Evolutionary conservation across 2,113 vertebrate genomes (phyloP), one percentile per base, ranked within the genome.

Genomic region (Scytalopus superciliaris): DNA sequence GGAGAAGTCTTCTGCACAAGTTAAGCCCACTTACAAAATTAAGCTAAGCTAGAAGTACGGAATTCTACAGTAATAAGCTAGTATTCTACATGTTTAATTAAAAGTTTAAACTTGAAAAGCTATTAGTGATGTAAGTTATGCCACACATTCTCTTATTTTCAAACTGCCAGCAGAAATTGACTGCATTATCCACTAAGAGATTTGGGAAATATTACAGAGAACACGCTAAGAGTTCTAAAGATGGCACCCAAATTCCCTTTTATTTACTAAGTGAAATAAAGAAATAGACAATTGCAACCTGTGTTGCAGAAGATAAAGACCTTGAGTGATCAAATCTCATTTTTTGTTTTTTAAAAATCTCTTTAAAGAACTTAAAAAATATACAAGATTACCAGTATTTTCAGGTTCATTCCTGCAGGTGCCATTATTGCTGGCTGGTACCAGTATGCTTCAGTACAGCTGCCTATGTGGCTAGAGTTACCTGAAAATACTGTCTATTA

Each of bases 401-500:
- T 96, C 80, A 94, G 78, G 89, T 88, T 90, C 95, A 45, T 96
- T 97, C 95, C 87, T 95, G 79, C 60, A 45, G 74, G 69, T 87
- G 92, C 91, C 81, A 95, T 97, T 93, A 96, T 88, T 90, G 92
- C 90, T 95, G 89, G 84, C 90, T 94, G 80, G 78, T 92, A 97
- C 89, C 90, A 97, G 92, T 93, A 96, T 76, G 69, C 93, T 86
- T 95, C 87, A 92, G 72, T 96, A 96, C 89, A 97, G 95, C 90
- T 95, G 93, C 94, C 94, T 90, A 44, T 90, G 94, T 96, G 90
- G 90, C 94, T 90, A 94, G 78, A 95, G 79, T 96, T 95, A 95
- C 87, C 93, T 96, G 90, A 97, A 97, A 96, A 97, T 74, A 82
- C 90, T 95, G 82, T 56, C 73, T 94, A 87, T 93, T 97, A 96